phyloP scores from a whole-genome alignment of 1,140 invertebrate genomes.

The Piezodorus guildinii region DNA sequence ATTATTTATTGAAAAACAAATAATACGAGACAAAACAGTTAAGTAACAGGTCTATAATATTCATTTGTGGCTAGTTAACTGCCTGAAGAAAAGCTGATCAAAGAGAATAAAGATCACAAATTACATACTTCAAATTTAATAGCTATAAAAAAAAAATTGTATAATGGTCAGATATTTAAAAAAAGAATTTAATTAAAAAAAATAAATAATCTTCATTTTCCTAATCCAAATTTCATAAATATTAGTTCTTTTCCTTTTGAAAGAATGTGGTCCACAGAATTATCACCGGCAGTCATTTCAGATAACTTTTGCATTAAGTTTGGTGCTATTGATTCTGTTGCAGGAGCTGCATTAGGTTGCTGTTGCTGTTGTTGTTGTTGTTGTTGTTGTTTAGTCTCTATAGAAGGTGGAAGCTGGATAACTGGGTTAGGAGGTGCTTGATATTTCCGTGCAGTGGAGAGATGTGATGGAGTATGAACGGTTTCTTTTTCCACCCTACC shows the following conservation, averaged over 20 bases:
- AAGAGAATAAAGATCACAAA: no score
- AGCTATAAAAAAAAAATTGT: no score
- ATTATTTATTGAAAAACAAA: no score
- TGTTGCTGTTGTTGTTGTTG: background rate
- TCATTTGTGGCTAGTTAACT: no score
- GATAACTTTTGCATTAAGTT: slow-evolving; percentile 72
- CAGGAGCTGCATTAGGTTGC: slow-evolving; percentile 7
- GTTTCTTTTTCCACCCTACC: slow-evolving; percentile 19
- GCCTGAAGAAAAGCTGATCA: no score
- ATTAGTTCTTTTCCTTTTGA: slow-evolving; percentile 83
- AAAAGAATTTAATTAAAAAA: no score
- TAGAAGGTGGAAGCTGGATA: slow-evolving; percentile 23
- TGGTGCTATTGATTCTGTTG: slow-evolving; percentile 35
- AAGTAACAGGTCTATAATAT: no score
- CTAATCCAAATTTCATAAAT: slow-evolving; percentile 81
- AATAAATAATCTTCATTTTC: slow-evolving; percentile 45
- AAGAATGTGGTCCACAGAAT: slow-evolving; percentile 44
- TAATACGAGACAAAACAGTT: no score
- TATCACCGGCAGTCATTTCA: slow-evolving; percentile 64
- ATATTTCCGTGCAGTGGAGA: slow-evolving; percentile 18
- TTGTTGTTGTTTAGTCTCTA: slow-evolving; percentile 7
- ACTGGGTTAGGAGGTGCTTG: slow-evolving; percentile 17
- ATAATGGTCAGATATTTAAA: no score
- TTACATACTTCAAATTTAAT: no score
- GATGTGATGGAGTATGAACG: background rate